Evolutionary conservation across 2,113 vertebrate genomes (phyloP).

Genomic region (Callionymus lyra): DNA sequence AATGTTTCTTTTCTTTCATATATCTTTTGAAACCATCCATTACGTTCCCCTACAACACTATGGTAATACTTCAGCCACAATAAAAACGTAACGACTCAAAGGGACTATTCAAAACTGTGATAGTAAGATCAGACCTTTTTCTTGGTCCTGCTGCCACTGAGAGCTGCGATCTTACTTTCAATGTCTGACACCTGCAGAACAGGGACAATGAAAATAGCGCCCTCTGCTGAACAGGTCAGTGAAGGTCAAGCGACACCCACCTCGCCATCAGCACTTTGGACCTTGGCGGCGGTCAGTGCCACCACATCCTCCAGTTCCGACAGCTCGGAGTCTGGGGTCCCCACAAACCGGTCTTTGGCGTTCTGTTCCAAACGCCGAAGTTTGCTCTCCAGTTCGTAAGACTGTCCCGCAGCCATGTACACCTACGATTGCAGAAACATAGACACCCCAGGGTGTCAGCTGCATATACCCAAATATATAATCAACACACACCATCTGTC

Average conservation of each 20-base stretch:
- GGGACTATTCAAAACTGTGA: no score
- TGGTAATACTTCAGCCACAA: no score
- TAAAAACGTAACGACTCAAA: no score
- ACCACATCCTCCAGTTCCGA: constrained; percentile 84
- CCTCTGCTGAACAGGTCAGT: background rate
- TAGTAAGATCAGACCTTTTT: constrained; percentile 57
- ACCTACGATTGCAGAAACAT: constrained; percentile 56
- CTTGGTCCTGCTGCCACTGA: constrained; percentile 68
- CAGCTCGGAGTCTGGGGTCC: constrained; percentile 74
- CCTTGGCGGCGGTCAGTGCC: constrained; percentile 64
- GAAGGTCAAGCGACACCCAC: constrained; percentile 13
- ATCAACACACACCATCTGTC: background rate
- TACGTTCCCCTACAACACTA: no score
- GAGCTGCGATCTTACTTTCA: constrained; percentile 77
- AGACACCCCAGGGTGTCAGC: constrained; percentile 2
- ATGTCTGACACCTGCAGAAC: constrained; percentile 80
- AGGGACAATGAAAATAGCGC: background rate
- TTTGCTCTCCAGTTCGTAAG: constrained; percentile 44
- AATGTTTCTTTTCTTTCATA: background rate
- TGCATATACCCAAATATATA: no score
- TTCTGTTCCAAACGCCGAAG: constrained; percentile 57
- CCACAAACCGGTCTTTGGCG: constrained; percentile 43
- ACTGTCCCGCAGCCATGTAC: constrained; percentile 67
- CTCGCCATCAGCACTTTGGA: constrained; percentile 77
- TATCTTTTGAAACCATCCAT: no score